These are phyloP conservation scores for Caenorhabditis brenneri DNA, from an alignment of 1,140 invertebrate species.

Conservation along the genomic window DNA sequence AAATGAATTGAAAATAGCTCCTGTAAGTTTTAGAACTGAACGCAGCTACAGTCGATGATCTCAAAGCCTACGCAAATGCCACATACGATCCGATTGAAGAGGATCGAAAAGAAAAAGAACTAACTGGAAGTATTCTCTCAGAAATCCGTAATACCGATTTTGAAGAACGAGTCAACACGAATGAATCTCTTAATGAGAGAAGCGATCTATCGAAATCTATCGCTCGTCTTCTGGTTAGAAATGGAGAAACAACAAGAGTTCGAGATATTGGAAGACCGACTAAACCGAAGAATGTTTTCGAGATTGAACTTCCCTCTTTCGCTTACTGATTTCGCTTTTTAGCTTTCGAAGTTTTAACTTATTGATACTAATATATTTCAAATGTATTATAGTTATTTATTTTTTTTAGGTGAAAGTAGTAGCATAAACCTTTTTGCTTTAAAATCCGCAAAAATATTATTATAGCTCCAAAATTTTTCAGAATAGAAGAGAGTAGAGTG, in stretches of 20 bases:
- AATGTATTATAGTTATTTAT: conserved; percentile 1
- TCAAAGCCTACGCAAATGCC: conserved; percentile 9
- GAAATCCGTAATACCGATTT: conserved; percentile 47
- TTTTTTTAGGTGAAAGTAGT: not conserved
- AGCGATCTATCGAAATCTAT: conserved; percentile 48
- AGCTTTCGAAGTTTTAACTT: not conserved
- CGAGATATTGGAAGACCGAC: conserved; percentile 31
- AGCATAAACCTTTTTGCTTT: not conserved
- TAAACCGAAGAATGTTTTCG: conserved; percentile 53
- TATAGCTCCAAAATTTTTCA: not conserved
- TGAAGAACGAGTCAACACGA: conserved; percentile 32
- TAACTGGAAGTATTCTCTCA: conserved; percentile 10
- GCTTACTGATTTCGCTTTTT: conserved; percentile 43
- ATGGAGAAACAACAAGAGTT: conserved; percentile 46
- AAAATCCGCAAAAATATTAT: too few relatives aligned
- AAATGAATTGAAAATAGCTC: not conserved
- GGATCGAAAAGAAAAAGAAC: conserved; percentile 44
- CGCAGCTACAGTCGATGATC: not conserved
- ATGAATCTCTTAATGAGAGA: conserved; percentile 31
- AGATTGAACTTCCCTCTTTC: conserved; percentile 52
- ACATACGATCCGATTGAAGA: not conserved
- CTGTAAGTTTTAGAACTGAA: not conserved
- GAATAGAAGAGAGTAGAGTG: too few relatives aligned
- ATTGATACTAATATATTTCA: not conserved
- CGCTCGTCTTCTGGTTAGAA: conserved; percentile 48